Conservation (phyloP, 2,888 invertebrate species). For the Amaurobius ferox region DNA sequence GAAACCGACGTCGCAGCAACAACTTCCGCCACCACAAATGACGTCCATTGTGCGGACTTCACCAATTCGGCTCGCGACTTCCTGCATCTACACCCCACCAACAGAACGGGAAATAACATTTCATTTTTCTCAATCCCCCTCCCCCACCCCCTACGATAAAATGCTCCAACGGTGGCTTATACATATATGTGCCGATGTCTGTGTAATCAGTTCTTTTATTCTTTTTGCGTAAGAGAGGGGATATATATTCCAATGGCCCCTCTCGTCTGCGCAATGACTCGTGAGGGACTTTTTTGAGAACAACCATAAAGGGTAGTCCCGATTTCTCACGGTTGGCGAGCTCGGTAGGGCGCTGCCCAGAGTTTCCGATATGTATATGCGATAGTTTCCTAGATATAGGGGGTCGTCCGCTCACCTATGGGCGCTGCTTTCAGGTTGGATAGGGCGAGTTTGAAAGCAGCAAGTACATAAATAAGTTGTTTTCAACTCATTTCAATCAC, state of each 20-base stretch:
- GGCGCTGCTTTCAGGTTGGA: too few relatives aligned
- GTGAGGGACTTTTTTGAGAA: constrained; percentile 60
- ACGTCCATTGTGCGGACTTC: constrained; percentile 18
- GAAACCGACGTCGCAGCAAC: too few relatives aligned
- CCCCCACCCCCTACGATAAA: not conserved
- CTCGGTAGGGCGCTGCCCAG: constrained; percentile 34
- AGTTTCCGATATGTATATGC: constrained; percentile 48
- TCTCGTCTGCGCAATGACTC: constrained; percentile 62
- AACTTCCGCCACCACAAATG: constrained; percentile 14
- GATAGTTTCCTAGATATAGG: too few relatives aligned
- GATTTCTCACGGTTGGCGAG: constrained; percentile 63
- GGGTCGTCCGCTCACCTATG: too few relatives aligned
- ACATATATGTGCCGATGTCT: too few relatives aligned
- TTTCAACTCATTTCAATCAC: too few relatives aligned
- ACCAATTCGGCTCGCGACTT: constrained; percentile 23
- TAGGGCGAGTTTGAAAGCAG: too few relatives aligned
- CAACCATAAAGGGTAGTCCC: constrained; percentile 60
- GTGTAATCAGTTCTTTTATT: too few relatives aligned
- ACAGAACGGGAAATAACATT: constrained; percentile 37
- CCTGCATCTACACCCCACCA: not conserved
- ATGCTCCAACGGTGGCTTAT: too few relatives aligned
- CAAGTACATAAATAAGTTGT: too few relatives aligned
- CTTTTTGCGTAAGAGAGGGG: too few relatives aligned
- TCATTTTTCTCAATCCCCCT: constrained; percentile 15
- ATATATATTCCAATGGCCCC: constrained; percentile 24